Evolutionary conservation across 2,113 vertebrate genomes (phyloP), one percentile per base, ranked within the genome.

Genomic region (Centropristis striata): DNA sequence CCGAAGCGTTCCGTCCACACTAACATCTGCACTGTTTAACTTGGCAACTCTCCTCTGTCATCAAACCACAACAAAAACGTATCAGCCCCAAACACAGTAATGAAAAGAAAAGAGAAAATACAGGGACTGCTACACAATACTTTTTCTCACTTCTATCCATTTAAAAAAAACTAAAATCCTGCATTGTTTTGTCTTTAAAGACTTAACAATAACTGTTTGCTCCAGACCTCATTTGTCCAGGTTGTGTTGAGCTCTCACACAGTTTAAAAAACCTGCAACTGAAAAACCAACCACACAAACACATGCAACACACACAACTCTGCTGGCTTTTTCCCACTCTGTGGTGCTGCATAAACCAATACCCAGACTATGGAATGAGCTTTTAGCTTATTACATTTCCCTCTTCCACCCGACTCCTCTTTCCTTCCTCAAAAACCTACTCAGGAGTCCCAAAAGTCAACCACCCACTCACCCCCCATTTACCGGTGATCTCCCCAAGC

Each of bases 391-490:
- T 78, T 81, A 68, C 50, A 44, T 39, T 21, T 58, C 28, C 9
- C n/a, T 85, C 32, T 58, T 63, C 21, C 25, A 61, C 72, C 51
- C 20, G 14, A 75, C 72, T 77, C 41, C 47, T 3, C 21, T 60
- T 74, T 28, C 32, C 36, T 61, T 82, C 21, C 73, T 66, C 27
- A 51, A 79, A 78, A 81, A 78, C 44, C 64, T 77, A 10, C 69
- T 61, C 64, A 50, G 65, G 60, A 88, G 57, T 84, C 63, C 81
- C 75, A 42, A 73, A 80, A 83, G 71, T 84, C 59, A 81, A 28
- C 84, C 86, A 67, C 90, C 90, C 82, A 85, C 88, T 87, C 82
- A 78, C 18, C 49, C n/a, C 67, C 54, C 71, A 86, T 84, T 86
- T 86, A 80, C 71, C 60, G 3, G 11, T 9, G 8, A 70, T 80